Evolutionary conservation across 2,888 invertebrate genomes (phyloP).

Genomic region (Chloroclystis v-ata): DNA sequence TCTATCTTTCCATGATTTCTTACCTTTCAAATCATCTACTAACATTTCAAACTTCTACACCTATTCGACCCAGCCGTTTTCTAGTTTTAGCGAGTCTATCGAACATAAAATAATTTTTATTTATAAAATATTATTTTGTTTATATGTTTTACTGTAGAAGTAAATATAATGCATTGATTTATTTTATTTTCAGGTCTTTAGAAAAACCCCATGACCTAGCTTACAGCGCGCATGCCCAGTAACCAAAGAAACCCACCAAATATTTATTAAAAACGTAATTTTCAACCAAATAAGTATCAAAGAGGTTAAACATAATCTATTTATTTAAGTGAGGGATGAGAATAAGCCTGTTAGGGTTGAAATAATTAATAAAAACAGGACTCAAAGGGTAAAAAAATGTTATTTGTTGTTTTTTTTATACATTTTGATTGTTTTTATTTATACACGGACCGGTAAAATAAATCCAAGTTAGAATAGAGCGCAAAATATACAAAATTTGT

Average conservation of each 20-base stretch:
- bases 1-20: too few species aligned
- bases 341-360: slow-evolving; percentile 15
- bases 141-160: too few species aligned
- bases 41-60: too few species aligned
- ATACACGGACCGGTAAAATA: slow-evolving; percentile 5
- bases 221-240: slow-evolving; percentile 78
- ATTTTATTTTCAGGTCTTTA: slow-evolving; percentile 59
- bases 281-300: slow-evolving; percentile 26
- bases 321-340: slow-evolving; percentile 22
- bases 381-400: background rate
- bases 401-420: background rate
- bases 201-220: slow-evolving; percentile 78
- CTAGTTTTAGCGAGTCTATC: too few species aligned
- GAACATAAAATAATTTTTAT: too few species aligned
- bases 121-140: background rate
- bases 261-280: slow-evolving; percentile 30
- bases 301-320: slow-evolving; percentile 25
- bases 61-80: too few species aligned
- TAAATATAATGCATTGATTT: too few species aligned
- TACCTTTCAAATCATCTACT: too few species aligned
- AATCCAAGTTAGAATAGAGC: slow-evolving; percentile 10
- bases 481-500: slow-evolving; percentile 2
- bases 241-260: slow-evolving; percentile 51
- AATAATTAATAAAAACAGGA: slow-evolving; percentile 7
- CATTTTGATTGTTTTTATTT: background rate